Evolutionary conservation across 2,888 invertebrate genomes (phyloP).

Genomic region (Cataglyphis altisquamis): DNA sequence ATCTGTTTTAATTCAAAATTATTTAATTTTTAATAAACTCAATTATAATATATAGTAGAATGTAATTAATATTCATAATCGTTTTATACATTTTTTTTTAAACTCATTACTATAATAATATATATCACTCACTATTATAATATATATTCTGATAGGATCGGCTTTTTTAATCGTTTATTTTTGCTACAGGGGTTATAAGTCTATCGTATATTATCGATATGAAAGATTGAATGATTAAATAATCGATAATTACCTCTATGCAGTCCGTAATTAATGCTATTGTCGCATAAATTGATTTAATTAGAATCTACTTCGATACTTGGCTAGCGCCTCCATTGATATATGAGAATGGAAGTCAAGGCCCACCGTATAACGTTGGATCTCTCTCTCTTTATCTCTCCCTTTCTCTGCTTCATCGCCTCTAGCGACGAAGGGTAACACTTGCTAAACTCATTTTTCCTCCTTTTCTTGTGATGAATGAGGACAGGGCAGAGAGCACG

Average conservation of each 20-base stretch:
- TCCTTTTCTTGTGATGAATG: constrained; percentile 36
- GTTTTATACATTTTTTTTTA: not conserved
- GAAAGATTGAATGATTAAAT: constrained; percentile 46
- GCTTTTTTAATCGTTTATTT: not conserved
- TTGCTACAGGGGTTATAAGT: constrained; percentile 1
- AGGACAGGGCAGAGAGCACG: constrained; percentile 30
- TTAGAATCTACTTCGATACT: constrained; percentile 31
- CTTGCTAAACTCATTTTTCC: constrained; percentile 29
- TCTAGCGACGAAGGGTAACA: constrained; percentile 27
- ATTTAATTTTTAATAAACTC: not conserved
- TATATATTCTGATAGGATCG: not conserved
- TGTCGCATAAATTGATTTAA: constrained; percentile 48
- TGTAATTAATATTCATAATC: constrained; percentile 8
- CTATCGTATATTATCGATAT: constrained; percentile 7
- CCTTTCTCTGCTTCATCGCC: constrained; percentile 7
- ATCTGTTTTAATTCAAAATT: not conserved
- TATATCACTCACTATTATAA: no score
- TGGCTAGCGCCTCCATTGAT: constrained; percentile 35
- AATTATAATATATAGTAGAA: not conserved
- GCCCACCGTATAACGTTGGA: constrained; percentile 27
- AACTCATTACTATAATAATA: not conserved
- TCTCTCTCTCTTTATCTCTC: not conserved
- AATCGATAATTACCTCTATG: constrained; percentile 50
- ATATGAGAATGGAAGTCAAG: constrained; percentile 53
- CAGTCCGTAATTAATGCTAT: constrained; percentile 43